Evolutionary conservation across 2,888 invertebrate species (phyloP), one percentile per base, ranked within the genome.

Genomic region (Orthosia incerta): DNA sequence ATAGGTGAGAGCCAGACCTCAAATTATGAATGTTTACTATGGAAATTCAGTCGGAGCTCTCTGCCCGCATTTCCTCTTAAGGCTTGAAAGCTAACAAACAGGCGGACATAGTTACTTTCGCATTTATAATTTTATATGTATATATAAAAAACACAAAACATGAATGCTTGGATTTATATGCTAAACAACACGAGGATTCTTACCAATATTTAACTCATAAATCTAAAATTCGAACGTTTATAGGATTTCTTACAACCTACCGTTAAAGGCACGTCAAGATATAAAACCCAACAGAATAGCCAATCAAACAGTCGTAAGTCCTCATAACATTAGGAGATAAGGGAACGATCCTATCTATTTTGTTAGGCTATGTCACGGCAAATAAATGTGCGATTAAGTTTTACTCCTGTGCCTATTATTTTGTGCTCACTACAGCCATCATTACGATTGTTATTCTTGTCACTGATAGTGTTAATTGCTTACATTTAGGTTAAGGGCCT

Each of bases 251-350:
- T 23, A 55, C 23, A 55, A 55, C 55, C 15, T 20, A 57, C 18
- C 39, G 13, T 74, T 26, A 62, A 72, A 61, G 13, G 53, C 57
- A 59, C 62, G 51, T 59, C 56, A 69, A 64, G 50, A 77, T 31
- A 82, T 81, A 71, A 71, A 71, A 79, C 16, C 26, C 67, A 46
- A 71, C 64, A 62, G 60, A 80, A 69, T 63, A 53, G 73, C 64
- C 55, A 74, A 79, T 80, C 63, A 80, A 69, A 73, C 66, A 61
- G 66, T 56, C 55, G 64, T 53, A 61, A 61, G 39, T 45, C 31
- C 60, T 60, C 71, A 51, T 83, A 76, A 84, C 75, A 84, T 76
- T 80, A 65, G 61, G 12, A 67, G 75, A 84, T 84, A 75, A 80
- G 71, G 56, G 56, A 59, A 18, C 39, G 72, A 65, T 48, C 57